Evolutionary conservation across 1,140 invertebrate genomes (phyloP), one percentile per base, ranked within the genome.

Genomic region (Venturia canescens): DNA sequence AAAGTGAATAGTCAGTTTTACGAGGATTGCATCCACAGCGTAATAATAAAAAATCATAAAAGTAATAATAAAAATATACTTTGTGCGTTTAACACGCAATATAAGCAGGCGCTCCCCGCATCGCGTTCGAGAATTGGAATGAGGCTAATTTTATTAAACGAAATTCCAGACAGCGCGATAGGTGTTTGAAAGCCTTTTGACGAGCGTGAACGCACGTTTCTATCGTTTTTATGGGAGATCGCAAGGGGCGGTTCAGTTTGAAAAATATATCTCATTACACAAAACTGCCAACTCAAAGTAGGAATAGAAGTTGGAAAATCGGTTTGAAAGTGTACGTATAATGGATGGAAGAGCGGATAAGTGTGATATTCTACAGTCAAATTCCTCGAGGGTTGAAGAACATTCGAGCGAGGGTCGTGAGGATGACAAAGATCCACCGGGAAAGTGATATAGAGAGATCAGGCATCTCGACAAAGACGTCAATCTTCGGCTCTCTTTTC

Each of bases 381-480:
- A 72, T 72, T 50, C 44, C 9, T 29, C 5, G 63, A 66, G 23
- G 57, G 57, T 60, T 29, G 18, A 27, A 66, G 57, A 1, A 60
- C 13, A 29, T 13, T 27, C 26, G 63, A 29, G n/a, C 27, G 38
- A 72, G 70, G 70, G 63, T 66, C 23, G 38, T 72, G 21, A 26
- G 26, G 38, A 4, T 18, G 15, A 16, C 6, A 31, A 38, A 72
- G 70, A 70, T 70, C 38, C 38, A 72, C 34, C 26, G 16, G 70
- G 50, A 26, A 23, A 72, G 38, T 44, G 34, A 38, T 66, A 66
- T 29, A 66, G 29, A 66, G 48, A 75, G 48, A 57, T 53, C 26
- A 44, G 18, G 48, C 53, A 50, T 50, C 21, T 53, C 31, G 31
- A 75, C 72, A 75, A 75, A 75, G 72, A 75, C 38, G 26, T 75